These are phyloP conservation scores for Catocala fraxini DNA, from an alignment of 2,888 invertebrate genomes.

Conservation along the genomic window DNA sequence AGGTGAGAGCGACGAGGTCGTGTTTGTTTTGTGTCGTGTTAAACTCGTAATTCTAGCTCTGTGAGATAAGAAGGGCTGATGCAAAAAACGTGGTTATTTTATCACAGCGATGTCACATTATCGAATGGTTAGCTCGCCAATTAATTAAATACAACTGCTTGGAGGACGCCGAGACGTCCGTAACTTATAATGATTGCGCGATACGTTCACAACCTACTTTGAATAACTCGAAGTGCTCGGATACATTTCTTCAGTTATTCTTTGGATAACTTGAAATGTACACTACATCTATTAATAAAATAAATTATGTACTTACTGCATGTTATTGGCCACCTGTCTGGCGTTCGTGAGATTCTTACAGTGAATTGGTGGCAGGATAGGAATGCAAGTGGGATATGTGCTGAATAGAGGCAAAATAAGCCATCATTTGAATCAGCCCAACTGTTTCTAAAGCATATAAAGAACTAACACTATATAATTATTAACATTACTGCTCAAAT, in stretches of 20 bases:
- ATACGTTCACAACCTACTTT: conserved; percentile 29
- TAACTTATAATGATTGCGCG: conserved; percentile 49
- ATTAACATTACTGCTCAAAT: too few relatives aligned
- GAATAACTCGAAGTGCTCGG: conserved; percentile 17
- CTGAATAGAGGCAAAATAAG: too few relatives aligned
- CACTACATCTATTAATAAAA: too few relatives aligned
- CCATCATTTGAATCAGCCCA: too few relatives aligned
- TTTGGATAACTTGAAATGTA: too few relatives aligned
- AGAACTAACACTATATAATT: too few relatives aligned
- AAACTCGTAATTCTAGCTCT: neutral
- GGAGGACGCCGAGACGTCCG: conserved; percentile 12
- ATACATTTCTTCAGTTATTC: conserved; percentile 11
- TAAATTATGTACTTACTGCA: too few relatives aligned
- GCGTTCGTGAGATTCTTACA: too few relatives aligned
- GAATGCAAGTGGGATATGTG: too few relatives aligned
- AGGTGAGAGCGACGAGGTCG: conserved; percentile 30
- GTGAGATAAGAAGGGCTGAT: neutral
- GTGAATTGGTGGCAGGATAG: too few relatives aligned
- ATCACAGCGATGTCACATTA: conserved; percentile 52
- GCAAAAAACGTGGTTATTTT: conserved; percentile 18
- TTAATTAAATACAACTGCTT: conserved; percentile 35
- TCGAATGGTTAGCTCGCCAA: conserved; percentile 39
- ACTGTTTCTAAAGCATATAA: too few relatives aligned
- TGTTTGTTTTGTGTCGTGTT: conserved; percentile 27
- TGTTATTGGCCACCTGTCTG: too few relatives aligned